Base-by-base conservation (phyloP, 2,888 invertebrate genomes). In the Leptinotarsa peninsularis region DNA sequence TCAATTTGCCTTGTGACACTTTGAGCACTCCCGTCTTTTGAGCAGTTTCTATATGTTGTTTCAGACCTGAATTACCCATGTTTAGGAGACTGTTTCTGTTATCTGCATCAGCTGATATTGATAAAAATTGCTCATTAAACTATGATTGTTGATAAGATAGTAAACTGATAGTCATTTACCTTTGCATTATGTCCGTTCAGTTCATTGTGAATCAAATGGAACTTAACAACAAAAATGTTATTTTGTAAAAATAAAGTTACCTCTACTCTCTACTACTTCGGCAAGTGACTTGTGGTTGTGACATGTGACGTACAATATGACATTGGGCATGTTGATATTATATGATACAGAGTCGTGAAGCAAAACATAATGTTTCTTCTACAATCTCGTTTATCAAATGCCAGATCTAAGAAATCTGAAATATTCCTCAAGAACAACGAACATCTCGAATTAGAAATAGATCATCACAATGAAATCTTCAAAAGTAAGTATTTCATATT, bases 1-100 rank as follows among this genome's bases (percentile, higher is more conserved):
- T 95, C 72, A 99, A 89, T 84, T 95, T 95, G 75, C 92, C 92
- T 82, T 94, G 92, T 4, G 96, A 94, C 79, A 99, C 90, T 87
- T 97, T 97, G 77, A 98, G 91, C 52, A 97, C 94, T 18, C 98
- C 98, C 23, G 98, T 99, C 90, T 98, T 98, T 84, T 95, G 94
- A 17, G 98, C 98, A 72, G 95, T 98, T 86, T 98, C 97, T 85
- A 96, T 93, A 87, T 98, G 98, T 86, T 95, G 96, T 87, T 96
- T 97, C 72, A 97, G 88, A 77, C 93, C 93, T 75, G 96, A 93
- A 89, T 98, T 98, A 70, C 98, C 98, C 98, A 98, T 98, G 80
- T 67, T 85, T 58, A 49, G 2, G 13, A 52, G 13, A 54, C 15
- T 15, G n/a, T 50, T 33, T 15, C 54, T 70, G 23, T 71, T 23